Evolutionary conservation across 2,113 vertebrate genomes (phyloP), one percentile per base, ranked within the genome.

Genomic region (Orientallactaga bullata): DNA sequence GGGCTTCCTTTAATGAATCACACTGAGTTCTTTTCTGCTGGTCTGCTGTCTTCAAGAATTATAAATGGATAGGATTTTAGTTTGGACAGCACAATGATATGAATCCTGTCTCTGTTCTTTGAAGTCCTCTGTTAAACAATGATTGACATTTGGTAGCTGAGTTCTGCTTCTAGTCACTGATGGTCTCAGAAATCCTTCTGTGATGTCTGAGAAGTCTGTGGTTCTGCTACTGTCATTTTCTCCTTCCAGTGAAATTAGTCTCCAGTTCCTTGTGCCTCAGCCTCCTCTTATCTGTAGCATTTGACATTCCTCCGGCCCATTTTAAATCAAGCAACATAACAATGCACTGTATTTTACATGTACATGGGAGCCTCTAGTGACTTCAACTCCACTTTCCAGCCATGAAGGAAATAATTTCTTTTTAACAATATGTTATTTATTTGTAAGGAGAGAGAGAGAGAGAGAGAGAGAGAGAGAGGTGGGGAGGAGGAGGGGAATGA

Each of bases 1-100:
- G 89, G 28, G 69, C 28, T 91, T 96, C 66, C 87, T 93, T 85
- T 58, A 96, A 79, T 81, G 93, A 73, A 91, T 80, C 5, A 60
- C 84, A 89, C 37, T 18, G 12, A 63, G 26, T 24, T 90, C 65
- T 85, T 92, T 83, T 79, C 5, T 39, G 18, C 1, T 79, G 74
- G 28, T 90, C 80, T 79, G 2, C 90, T 97, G 96, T 96, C 74
- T n/a, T 30, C 65, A 90, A 71, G 80, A 96, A 94, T 72, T 37
- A 68, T 63, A 65, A 20, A 72, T 66, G 16, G 80, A 73, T 94
- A 95, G 84, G 58, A 66, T 30, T 88, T 76, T 47, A 47, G 7
- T 86, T 65, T 91, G 32, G 58, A 90, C 12, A 82, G 63, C 32
- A 15, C 21, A 74, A 37, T 58, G 37, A 85, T 51, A 66, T 2